Conservation (phyloP, 2,113 vertebrate species). For the Pogona vitticeps region DNA sequence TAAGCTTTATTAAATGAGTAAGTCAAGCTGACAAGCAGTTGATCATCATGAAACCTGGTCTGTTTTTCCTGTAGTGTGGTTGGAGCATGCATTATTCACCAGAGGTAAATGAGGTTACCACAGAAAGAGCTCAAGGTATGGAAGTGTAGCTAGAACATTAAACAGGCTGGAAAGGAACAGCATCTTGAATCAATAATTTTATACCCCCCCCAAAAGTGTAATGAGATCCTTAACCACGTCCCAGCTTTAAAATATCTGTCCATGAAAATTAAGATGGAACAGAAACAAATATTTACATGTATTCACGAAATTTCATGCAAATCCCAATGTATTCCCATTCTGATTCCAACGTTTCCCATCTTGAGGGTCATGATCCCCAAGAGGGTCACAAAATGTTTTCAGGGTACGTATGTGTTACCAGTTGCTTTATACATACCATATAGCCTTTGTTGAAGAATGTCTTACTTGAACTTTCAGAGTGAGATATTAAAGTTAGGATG, state of each 20-base stretch:
- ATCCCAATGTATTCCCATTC: neutral
- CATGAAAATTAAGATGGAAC: neutral
- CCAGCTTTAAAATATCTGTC: neutral
- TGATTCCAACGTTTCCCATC: neutral
- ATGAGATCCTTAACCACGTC: neutral
- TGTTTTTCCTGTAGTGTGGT: neutral
- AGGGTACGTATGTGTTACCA: no score
- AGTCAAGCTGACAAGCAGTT: conserved; percentile 62
- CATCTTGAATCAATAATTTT: neutral
- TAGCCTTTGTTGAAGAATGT: no score
- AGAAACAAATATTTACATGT: neutral
- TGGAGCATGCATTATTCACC: conserved; percentile 49
- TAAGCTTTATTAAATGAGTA: conserved; percentile 80
- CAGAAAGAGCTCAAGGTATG: conserved; percentile 54
- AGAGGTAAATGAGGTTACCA: conserved; percentile 43
- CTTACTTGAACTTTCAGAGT: no score
- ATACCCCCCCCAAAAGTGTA: neutral
- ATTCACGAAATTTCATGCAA: neutral
- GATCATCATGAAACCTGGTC: conserved; percentile 68
- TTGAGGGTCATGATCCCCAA: no score
- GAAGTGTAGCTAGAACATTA: conserved; percentile 52
- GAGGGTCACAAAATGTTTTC: no score
- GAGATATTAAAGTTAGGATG: neutral
- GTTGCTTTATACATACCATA: neutral
- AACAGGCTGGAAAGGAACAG: neutral